A percentile compares a stretch with the other conserved stretches of the same genome.
phyloP scores from a whole-genome alignment of 2,797 vertebrate genomes.

The Thamnophis elegans region DNA sequence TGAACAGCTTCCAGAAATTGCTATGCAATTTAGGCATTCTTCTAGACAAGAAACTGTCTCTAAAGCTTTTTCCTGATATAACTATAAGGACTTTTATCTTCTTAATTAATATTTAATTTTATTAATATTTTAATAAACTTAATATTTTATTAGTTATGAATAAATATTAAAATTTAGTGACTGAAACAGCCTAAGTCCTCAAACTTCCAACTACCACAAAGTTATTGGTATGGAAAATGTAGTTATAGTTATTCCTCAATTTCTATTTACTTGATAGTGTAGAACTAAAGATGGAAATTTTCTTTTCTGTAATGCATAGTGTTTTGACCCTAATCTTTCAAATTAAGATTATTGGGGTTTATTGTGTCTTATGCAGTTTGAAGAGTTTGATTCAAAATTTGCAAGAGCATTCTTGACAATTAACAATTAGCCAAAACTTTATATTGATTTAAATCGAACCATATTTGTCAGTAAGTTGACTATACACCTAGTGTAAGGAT shows the following conservation, averaged over 20 bases:
- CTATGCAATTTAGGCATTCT: background rate
- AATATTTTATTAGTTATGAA: no score
- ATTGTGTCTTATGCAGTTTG: background rate
- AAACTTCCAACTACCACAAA: background rate
- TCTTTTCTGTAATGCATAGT: background rate
- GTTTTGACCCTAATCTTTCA: background rate
- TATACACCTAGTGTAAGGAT: background rate
- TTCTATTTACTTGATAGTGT: background rate
- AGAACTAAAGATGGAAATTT: background rate
- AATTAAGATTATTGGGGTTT: background rate
- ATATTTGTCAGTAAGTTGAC: background rate
- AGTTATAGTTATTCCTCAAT: background rate
- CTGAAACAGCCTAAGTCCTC: background rate
- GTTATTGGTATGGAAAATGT: background rate
- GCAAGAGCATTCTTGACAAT: background rate
- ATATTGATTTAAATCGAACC: background rate
- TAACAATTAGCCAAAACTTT: background rate
- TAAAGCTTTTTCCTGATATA: background rate
- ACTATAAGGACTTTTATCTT: background rate
- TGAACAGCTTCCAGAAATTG: background rate
- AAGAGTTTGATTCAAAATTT: background rate
- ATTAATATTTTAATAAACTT: no score
- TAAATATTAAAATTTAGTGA: background rate
- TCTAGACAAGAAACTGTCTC: background rate
- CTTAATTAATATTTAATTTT: background rate